A percentile compares a stretch with the other conserved stretches of the same genome.
Evolutionary conservation across 2,797 vertebrate species (phyloP).

Genomic region (Halcyon leucocephala): DNA sequence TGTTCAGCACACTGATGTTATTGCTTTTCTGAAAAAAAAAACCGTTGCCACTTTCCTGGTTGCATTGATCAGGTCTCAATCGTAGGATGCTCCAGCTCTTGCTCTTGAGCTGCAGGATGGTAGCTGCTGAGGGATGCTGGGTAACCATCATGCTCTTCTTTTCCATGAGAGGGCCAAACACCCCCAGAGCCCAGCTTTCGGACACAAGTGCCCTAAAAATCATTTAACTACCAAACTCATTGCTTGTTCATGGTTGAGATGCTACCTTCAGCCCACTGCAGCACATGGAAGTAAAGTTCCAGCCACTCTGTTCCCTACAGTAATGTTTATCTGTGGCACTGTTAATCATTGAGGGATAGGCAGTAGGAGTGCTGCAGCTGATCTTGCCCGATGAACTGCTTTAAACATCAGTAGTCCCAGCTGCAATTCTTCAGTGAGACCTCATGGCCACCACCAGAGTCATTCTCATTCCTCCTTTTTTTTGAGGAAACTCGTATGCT

Average conservation of each 20-base stretch:
- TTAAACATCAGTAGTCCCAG: neutral
- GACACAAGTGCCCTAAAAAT: neutral
- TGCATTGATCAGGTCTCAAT: neutral
- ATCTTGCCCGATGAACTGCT: accelerated
- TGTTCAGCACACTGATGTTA: neutral
- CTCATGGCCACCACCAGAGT: neutral
- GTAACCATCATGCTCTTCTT: neutral
- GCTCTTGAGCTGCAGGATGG: neutral
- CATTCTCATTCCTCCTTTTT: neutral
- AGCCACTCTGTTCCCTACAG: no score
- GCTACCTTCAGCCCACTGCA: neutral
- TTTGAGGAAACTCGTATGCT: neutral
- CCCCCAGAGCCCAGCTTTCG: neutral
- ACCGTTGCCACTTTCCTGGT: neutral
- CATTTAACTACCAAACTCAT: neutral
- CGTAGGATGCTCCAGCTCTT: neutral
- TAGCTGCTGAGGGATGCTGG: no score
- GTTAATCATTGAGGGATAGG: no score
- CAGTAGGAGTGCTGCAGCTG: neutral
- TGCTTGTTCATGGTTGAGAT: neutral
- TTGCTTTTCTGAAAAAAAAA: neutral
- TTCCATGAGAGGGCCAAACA: neutral
- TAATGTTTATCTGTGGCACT: accelerated
- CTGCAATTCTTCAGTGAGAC: neutral
- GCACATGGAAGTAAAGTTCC: neutral